Evolutionary conservation across 2,888 invertebrate species (phyloP).

Genomic region (Amiota mariae): DNA sequence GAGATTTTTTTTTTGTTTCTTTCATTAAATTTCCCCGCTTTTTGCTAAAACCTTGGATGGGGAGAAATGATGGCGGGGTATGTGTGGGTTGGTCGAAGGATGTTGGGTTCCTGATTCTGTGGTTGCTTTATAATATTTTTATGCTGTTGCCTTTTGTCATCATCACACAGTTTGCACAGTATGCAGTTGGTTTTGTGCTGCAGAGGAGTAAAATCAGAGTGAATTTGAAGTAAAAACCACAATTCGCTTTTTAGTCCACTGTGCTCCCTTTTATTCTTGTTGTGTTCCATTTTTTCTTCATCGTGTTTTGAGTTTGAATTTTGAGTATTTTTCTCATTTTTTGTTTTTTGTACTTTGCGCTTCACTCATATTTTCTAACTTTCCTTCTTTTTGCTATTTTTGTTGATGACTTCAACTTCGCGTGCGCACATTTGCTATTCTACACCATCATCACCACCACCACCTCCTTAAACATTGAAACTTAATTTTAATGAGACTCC

Average conservation of each 20-base stretch:
- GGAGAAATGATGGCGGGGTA: background rate
- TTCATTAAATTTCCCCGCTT: conserved; percentile 23
- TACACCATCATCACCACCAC: background rate
- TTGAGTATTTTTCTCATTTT: background rate
- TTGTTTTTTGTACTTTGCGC: conserved; percentile 49
- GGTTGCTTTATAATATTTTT: background rate
- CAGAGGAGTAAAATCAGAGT: no score
- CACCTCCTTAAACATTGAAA: background rate
- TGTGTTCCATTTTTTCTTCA: conserved; percentile 19
- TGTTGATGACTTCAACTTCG: conserved; percentile 25
- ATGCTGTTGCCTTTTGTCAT: conserved; percentile 4
- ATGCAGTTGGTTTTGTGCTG: background rate
- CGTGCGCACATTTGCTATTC: conserved; percentile 30
- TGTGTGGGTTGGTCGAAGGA: background rate
- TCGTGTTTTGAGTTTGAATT: conserved; percentile 11
- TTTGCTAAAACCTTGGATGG: background rate
- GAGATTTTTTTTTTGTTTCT: conserved; percentile 13
- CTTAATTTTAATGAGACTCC: conserved; percentile 9
- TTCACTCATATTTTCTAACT: conserved; percentile 29
- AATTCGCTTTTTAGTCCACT: background rate
- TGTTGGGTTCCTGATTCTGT: background rate
- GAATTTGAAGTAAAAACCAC: background rate
- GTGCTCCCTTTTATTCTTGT: background rate
- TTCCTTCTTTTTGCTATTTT: conserved; percentile 7
- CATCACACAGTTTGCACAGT: conserved; percentile 11